Evolutionary conservation across 1,140 invertebrate genomes (phyloP), one percentile per base, ranked within the genome.

Genomic region (Drosophila pseudoobscura): DNA sequence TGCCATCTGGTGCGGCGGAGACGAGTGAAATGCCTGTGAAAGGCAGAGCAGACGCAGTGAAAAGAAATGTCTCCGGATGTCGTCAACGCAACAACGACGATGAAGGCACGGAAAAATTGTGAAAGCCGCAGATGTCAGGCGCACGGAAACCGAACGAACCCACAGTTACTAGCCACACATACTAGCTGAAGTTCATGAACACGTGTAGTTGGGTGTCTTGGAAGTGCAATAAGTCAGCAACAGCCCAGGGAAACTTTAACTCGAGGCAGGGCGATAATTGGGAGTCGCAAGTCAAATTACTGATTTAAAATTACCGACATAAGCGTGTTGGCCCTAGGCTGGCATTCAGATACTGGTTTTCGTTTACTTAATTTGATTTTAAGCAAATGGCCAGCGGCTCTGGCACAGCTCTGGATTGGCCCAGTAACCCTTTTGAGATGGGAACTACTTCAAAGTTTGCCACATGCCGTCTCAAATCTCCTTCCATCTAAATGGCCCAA

Each of bases 11-110:
- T 58, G 43, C 70, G 60, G 57, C 71, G 52, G 69, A 35, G 52
- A 74, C 70, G 53, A 63, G 70, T 54, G 53, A 39, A 58, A 74
- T 65, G 53, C 41, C 58, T 43, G 59, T 54, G 66, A 52, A 73
- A 50, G 47, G 45, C 50, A 73, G 49, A 73, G 44, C 49, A 29
- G 29, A 47, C 44, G 46, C 70, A 56, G 60, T 74, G 71, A 74
- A 74, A 73, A 55, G 58, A 83, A 83, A 82, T 75, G 65, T 84
- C 80, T 55, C 59, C 75, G 75, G 55, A 65, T 76, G 80, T 84
- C 76, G 75, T 82, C 53, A 69, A 41, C 45, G 59, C 70, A 63
- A 52, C 70, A 63, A 49, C 31, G 60, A 43, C 59, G 56, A 39
- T 5, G 26, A 17, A 61, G 52, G 44, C 20, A 35, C 39, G 9